Conservation (phyloP, 1,140 invertebrate species). For the Drosophila grimshawi region DNA sequence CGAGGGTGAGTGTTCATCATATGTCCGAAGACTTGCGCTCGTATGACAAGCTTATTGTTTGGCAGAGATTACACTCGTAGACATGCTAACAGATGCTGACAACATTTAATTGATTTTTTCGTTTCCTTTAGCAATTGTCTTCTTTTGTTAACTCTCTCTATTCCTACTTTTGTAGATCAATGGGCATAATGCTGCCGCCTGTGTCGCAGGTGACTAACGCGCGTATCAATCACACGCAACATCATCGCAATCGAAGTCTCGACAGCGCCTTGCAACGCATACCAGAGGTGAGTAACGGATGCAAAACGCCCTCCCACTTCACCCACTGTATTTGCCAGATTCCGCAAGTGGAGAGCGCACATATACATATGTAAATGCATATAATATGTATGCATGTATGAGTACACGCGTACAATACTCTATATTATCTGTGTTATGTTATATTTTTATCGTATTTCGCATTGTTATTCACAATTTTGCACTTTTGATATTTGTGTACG, state of each 20-base stretch:
- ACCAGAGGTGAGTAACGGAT: slow-evolving; percentile 88
- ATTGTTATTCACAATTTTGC: slow-evolving; percentile 71
- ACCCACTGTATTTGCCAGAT: neutral
- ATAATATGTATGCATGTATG: slow-evolving; percentile 7
- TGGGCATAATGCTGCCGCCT: slow-evolving; percentile 91
- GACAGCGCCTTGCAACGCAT: slow-evolving; percentile 94
- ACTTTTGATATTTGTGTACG: slow-evolving; percentile 59
- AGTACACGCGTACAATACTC: slow-evolving; percentile 14
- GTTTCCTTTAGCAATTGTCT: slow-evolving; percentile 4
- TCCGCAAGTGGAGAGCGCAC: slow-evolving; percentile 19
- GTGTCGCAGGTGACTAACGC: slow-evolving; percentile 87
- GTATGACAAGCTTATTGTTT: slow-evolving; percentile 7
- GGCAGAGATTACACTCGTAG: slow-evolving; percentile 1
- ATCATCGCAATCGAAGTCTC: slow-evolving; percentile 94
- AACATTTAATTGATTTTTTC: slow-evolving; percentile 61
- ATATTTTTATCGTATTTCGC: slow-evolving; percentile 70
- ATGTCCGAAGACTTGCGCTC: slow-evolving; percentile 1
- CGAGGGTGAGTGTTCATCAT: slow-evolving; percentile 9
- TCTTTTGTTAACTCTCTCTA: neutral
- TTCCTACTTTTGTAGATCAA: slow-evolving; percentile 86
- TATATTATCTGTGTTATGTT: slow-evolving; percentile 57
- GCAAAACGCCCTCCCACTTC: neutral
- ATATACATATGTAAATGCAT: neutral
- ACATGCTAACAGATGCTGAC: slow-evolving; percentile 29
- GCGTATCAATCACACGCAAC: slow-evolving; percentile 87